Evolutionary conservation across 2,888 invertebrate genomes (phyloP).

Genomic region (Schrankia costaestrigalis): DNA sequence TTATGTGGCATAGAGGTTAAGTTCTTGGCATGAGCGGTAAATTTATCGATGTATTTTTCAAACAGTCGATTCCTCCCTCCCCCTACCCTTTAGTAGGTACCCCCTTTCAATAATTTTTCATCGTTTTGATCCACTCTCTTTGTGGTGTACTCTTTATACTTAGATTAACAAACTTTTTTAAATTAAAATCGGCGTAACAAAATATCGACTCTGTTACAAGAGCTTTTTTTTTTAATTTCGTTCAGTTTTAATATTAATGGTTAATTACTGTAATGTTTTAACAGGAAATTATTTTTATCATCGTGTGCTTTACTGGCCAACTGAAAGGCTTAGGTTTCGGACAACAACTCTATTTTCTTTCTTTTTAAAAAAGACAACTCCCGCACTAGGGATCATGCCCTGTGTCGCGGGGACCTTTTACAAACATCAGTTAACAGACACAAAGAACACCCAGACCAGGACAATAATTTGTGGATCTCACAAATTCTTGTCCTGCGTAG

Average conservation of each 20-base stretch:
- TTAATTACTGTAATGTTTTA: conserved; percentile 1
- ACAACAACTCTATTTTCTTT: no score
- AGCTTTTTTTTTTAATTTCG: conserved; percentile 39
- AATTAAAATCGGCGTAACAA: conserved; percentile 73
- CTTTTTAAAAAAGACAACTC: no score
- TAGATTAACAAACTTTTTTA: conserved; percentile 79
- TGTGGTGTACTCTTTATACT: conserved; percentile 73
- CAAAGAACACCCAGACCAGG: no score
- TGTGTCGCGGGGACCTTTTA: no score
- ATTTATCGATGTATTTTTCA: conserved; percentile 50
- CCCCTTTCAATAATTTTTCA: conserved; percentile 81
- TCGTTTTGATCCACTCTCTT: conserved; percentile 76
- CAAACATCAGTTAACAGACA: no score
- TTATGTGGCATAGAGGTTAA: conserved; percentile 11
- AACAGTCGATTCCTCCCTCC: conserved; percentile 66
- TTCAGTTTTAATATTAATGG: conserved; percentile 2
- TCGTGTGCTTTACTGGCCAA: no score
- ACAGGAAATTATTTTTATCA: no score
- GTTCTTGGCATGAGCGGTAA: conserved; percentile 25
- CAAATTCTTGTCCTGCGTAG: no score
- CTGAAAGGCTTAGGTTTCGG: no score
- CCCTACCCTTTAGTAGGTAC: conserved; percentile 52
- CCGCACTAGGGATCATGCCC: no score
- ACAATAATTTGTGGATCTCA: no score
- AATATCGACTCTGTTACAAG: conserved; percentile 52